phyloP scores from a whole-genome alignment of 23 tunicate species.

The Halocynthia aurantium region DNA sequence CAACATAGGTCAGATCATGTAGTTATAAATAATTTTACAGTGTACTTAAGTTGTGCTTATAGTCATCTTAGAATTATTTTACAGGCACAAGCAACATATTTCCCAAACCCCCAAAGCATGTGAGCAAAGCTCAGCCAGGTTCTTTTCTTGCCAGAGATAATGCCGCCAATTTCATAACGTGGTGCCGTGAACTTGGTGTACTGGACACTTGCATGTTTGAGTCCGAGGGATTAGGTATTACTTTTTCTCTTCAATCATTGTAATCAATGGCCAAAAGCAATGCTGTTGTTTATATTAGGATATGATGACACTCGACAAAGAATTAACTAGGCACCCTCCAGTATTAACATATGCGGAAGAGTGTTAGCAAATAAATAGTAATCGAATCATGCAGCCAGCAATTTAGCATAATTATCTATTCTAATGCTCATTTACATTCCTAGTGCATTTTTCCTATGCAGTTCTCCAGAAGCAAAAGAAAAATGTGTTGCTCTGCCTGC shows the following conservation, averaged over 20 bases:
- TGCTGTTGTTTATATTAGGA: neutral
- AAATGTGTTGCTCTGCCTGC: conserved; percentile 57
- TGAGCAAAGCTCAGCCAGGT: conserved; percentile 49
- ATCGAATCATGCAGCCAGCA: too few relatives aligned
- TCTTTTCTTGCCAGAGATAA: conserved; percentile 76
- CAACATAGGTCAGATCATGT: too few relatives aligned
- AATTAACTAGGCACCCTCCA: too few relatives aligned
- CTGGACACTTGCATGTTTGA: conserved; percentile 65
- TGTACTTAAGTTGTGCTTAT: too few relatives aligned
- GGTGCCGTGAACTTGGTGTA: conserved; percentile 67
- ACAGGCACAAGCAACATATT: conserved; percentile 1
- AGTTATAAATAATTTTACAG: too few relatives aligned
- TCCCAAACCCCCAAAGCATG: conserved; percentile 52
- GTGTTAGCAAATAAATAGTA: too few relatives aligned
- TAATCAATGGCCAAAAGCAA: neutral
- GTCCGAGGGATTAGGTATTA: conserved; percentile 64
- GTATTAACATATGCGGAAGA: too few relatives aligned
- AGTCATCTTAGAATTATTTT: too few relatives aligned
- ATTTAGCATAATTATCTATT: too few relatives aligned
- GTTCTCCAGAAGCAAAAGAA: conserved; percentile 70
- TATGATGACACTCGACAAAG: neutral
- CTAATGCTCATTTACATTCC: neutral
- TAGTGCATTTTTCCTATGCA: neutral
- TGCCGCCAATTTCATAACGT: conserved; percentile 68
- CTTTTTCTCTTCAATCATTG: neutral